A percentile compares a stretch with the other conserved stretches of the same genome.
These are phyloP conservation scores for Galaxea fascicularis DNA, from an alignment of 92 coral and sea anemone species.

Conservation along the genomic window DNA sequence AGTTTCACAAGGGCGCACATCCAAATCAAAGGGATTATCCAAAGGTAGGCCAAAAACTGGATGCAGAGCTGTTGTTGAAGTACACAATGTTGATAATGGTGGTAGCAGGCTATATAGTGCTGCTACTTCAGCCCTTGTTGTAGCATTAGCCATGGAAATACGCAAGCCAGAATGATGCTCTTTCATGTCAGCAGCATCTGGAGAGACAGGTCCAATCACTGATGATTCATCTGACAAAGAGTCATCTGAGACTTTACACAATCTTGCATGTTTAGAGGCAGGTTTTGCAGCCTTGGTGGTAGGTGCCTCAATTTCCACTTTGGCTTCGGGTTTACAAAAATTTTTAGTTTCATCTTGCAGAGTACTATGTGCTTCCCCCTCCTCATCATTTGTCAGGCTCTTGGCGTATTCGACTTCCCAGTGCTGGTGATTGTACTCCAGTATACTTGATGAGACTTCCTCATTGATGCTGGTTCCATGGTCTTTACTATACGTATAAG, in stretches of 20 bases:
- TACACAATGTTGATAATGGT: not conserved
- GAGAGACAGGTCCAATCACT: too few species aligned
- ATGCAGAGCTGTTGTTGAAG: not conserved
- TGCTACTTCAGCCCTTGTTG: conserved; percentile 54
- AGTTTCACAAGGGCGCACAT: conserved; percentile 30
- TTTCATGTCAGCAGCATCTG: too few species aligned
- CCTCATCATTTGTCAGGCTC: too few species aligned
- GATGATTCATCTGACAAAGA: too few species aligned
- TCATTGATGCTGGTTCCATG: conserved; percentile 29
- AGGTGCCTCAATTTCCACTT: too few species aligned
- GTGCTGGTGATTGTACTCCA: conserved; percentile 5
- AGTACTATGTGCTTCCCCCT: too few species aligned
- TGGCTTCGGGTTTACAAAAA: not conserved
- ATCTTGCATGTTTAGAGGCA: not conserved
- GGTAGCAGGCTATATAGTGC: conserved; percentile 22
- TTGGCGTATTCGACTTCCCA: conserved; percentile 6
- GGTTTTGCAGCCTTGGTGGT: too few species aligned
- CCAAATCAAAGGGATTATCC: conserved; percentile 34
- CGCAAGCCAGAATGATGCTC: not conserved
- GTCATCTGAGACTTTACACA: not conserved
- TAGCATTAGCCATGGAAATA: conserved; percentile 23
- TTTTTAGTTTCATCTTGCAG: not conserved
- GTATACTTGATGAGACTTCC: not conserved
- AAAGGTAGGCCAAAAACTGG: conserved; percentile 17
- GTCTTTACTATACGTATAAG: conserved; percentile 29